Conservation (phyloP, 2,113 vertebrate species). For the Tupaia tana region DNA sequence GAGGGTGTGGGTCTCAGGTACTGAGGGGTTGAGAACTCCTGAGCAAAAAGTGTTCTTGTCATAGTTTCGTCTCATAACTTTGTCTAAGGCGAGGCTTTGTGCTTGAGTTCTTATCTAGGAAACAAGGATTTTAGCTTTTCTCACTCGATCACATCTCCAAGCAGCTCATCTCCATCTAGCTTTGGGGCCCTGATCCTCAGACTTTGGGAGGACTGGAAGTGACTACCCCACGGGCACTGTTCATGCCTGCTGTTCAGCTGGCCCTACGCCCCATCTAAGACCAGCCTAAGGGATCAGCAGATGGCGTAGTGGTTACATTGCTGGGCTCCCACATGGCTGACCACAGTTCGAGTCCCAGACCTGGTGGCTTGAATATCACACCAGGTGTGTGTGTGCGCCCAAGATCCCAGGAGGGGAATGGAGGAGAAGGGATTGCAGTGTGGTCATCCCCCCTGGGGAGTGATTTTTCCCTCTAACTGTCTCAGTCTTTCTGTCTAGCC, state of each 20-base stretch:
- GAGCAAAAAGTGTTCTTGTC: neutral
- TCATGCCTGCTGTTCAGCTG: neutral
- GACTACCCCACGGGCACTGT: neutral
- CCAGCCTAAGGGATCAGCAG: too few species aligned
- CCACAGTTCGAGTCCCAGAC: too few species aligned
- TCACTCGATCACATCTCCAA: neutral
- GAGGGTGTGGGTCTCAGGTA: neutral
- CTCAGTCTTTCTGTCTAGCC: too few species aligned
- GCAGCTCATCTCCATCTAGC: neutral
- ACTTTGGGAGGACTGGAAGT: neutral
- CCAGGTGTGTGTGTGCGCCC: too few species aligned
- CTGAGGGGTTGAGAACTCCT: neutral
- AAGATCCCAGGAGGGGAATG: too few species aligned
- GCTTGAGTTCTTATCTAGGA: neutral
- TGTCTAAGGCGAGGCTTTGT: neutral
- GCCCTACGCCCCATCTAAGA: neutral
- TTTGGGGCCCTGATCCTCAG: neutral
- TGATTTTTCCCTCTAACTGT: too few species aligned
- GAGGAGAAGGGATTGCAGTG: too few species aligned
- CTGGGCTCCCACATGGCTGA: too few species aligned
- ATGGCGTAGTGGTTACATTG: too few species aligned
- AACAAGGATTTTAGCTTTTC: slow-evolving; percentile 25
- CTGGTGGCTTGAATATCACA: too few species aligned
- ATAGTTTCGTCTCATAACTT: neutral
- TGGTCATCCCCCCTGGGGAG: too few species aligned